Evolutionary conservation across 2,888 invertebrate genomes (phyloP).

Genomic region (Dascillus cervinus): DNA sequence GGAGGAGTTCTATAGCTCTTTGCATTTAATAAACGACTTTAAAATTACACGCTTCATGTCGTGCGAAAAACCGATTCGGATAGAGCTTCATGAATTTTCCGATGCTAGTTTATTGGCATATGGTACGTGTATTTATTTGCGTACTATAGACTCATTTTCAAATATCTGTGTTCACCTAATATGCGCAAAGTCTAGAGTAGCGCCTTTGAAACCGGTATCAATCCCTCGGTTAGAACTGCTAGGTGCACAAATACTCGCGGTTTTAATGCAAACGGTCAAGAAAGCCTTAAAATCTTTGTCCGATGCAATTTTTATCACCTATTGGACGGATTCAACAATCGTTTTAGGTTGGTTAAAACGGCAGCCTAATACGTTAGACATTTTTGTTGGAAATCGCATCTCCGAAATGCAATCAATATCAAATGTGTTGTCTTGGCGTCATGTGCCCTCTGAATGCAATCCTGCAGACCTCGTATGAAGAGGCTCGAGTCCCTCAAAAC

Average conservation of each 20-base stretch:
- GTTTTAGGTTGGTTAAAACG: conserved; percentile 11
- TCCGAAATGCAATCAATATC: conserved; percentile 12
- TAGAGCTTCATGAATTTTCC: conserved; percentile 8
- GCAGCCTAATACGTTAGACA: conserved; percentile 10
- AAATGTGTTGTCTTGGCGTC: conserved; percentile 7
- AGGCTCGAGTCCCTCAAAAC: conserved; percentile 4
- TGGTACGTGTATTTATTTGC: conserved; percentile 7
- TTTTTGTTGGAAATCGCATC: conserved; percentile 14
- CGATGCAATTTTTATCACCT: not conserved
- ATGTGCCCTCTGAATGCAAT: conserved; percentile 11
- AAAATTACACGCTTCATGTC: not conserved
- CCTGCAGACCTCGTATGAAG: conserved; percentile 11
- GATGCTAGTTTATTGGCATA: conserved; percentile 5
- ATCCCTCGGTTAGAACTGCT: conserved; percentile 3
- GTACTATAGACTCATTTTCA: not conserved
- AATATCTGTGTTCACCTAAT: not conserved
- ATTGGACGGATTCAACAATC: conserved; percentile 5
- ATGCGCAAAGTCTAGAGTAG: conserved; percentile 6
- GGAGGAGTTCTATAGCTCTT: not conserved
- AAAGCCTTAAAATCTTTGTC: not conserved
- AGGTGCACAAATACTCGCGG: not conserved
- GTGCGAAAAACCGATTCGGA: not conserved
- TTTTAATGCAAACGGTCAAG: not conserved
- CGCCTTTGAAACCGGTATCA: conserved; percentile 3
- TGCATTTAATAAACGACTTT: not conserved